Conservation (phyloP, 2,888 invertebrate species). For the Cybosia mesomella region DNA sequence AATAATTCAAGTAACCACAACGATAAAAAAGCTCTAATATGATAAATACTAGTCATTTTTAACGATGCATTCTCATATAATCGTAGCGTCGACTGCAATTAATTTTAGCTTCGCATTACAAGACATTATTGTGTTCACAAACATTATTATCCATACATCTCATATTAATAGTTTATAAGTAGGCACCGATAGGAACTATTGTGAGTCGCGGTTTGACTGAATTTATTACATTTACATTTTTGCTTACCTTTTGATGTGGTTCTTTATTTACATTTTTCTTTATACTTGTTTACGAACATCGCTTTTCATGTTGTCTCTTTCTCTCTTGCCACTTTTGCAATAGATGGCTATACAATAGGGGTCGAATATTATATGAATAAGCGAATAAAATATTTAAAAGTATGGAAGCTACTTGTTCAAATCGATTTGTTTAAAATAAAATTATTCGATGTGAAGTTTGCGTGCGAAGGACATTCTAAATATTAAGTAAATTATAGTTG, state of each 20-base stretch:
- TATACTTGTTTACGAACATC: background rate
- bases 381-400: background rate
- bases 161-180: constrained; percentile 26
- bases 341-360: background rate
- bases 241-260: background rate
- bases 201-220: constrained; percentile 21
- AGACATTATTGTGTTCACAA: constrained; percentile 41
- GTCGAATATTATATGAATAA: background rate
- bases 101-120: constrained; percentile 51
- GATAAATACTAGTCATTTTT: constrained; percentile 75
- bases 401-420: background rate
- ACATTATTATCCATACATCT: constrained; percentile 27
- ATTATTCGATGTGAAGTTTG: background rate
- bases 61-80: constrained; percentile 59
- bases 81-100: constrained; percentile 50
- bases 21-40: constrained; percentile 40
- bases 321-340: background rate
- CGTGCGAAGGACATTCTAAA: background rate
- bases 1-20: constrained; percentile 38
- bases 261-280: background rate
- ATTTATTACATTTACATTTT: constrained; percentile 1
- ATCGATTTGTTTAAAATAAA: background rate
- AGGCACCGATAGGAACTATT: constrained; percentile 14
- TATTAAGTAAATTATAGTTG: background rate
- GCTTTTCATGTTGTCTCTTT: background rate